Base-by-base conservation (phyloP, 1,140 invertebrate species). In the Uloborus diversus region DNA sequence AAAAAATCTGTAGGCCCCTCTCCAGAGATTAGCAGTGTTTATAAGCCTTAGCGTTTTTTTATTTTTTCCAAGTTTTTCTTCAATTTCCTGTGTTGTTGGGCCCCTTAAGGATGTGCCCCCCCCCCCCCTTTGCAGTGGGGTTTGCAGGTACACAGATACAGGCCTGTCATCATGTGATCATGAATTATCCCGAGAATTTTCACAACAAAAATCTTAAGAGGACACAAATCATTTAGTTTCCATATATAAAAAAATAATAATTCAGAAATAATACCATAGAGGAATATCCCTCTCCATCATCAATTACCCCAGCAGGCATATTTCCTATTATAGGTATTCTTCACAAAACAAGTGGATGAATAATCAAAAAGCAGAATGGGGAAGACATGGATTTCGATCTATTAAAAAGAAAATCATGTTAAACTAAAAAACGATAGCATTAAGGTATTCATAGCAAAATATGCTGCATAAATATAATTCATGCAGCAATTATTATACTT, bases 301-400 rank as follows among this genome's bases (percentile, higher is more conserved):
- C 79, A 47, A 64, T 81, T 7, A 32, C 42, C 17, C 25, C 79
- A 14, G 37, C 62, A 33, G 79, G 33, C 79, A 81, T 81, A 11
- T 82, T 83, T 83, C 85, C 81, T 42, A 42, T 42, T 42, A 9
- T 42, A 42, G n/a, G n/a, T n/a, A n/a, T n/a, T n/a, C n/a, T n/a
- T n/a, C n/a, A n/a, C n/a, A n/a, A n/a, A n/a, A n/a, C n/a, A n/a
- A n/a, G n/a, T n/a, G n/a, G n/a, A n/a, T n/a, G n/a, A n/a, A n/a
- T n/a, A n/a, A n/a, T n/a, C n/a, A n/a, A n/a, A n/a, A n/a, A n/a
- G n/a, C n/a, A n/a, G n/a, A n/a, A n/a, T n/a, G n/a, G n/a, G n/a
- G n/a, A n/a, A n/a, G n/a, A n/a, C n/a, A n/a, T n/a, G n/a, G n/a
- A n/a, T n/a, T n/a, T n/a, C n/a, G n/a, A n/a, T n/a, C n/a, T n/a